Base-by-base conservation (phyloP, 2,113 vertebrate species). In the Catagonus wagneri region DNA sequence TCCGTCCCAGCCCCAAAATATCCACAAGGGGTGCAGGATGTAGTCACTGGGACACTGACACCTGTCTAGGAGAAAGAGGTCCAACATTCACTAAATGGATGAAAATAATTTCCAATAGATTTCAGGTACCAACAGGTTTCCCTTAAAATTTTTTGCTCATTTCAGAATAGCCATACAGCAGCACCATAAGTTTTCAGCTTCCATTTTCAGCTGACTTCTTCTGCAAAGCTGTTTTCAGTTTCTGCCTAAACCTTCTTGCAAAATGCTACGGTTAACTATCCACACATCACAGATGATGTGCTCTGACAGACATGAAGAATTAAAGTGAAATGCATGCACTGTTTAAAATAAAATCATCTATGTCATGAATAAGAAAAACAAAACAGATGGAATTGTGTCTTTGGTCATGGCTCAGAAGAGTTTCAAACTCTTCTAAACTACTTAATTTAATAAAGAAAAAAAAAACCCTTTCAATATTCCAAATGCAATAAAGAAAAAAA, bases 221-320 rank as follows among this genome's bases (percentile, higher is more conserved):
- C 39, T 61, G 75, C 72, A 97, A 97, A 98, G 92, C 96, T 98
- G 97, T 88, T 97, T 98, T 98, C 75, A 97, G 95, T 98, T 98
- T 98, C 96, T 97, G 94, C 79, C 79, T 44, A 86, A 97, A 91
- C 94, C 0, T 87, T 96, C 96, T 89, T 74, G 83, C 98, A 96
- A 60, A 98, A 89, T 22, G 79, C 93, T 96, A 50, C 15, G 72
- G 90, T 78, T 89, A 94, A 97, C 89, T 95, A 90, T 83, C 89
- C 89, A 92, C 50, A 66, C 96, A 98, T 97, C 97, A 98, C 91
- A 97, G 96, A 89, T 98, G 89, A 98, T 98, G 97, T 93, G 97
- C 97, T 94, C 95, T 98, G 98, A 98, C 98, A 98, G 97, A 98
- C 87, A 96, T 97, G 96, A 98, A 97, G 95, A 98, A 96, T 98